These are phyloP conservation scores for Clupea harengus DNA, from an alignment of 2,113 vertebrate species.

Conservation along the genomic window DNA sequence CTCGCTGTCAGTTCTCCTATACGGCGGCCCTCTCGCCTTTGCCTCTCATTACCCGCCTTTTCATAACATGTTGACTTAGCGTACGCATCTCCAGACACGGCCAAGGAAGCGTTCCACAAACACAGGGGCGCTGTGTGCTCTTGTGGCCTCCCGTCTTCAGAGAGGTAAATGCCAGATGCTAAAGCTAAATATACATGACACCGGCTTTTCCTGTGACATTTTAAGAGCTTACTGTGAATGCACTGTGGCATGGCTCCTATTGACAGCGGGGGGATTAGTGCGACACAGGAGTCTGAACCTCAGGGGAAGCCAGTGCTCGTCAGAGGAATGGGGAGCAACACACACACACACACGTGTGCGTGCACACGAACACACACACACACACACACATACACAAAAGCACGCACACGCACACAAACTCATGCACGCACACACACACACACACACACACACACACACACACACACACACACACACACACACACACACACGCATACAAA, in stretches of 20 bases:
- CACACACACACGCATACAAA: neutral
- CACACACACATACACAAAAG: neutral
- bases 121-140: constrained; percentile 6
- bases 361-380: neutral
- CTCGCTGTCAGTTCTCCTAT: neutral
- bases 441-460: neutral
- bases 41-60: neutral
- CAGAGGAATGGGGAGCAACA: neutral
- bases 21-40: neutral
- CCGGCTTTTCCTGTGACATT: constrained; percentile 52
- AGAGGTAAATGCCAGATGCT: constrained; percentile 46
- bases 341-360: constrained; percentile 10
- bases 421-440: neutral
- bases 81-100: neutral
- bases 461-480: neutral
- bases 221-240: constrained; percentile 50
- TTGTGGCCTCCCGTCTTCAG: constrained; percentile 21
- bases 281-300: constrained; percentile 68
- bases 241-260: constrained; percentile 40
- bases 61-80: neutral
- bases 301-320: constrained; percentile 58
- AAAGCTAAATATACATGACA: constrained; percentile 52
- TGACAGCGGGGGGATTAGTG: constrained; percentile 66
- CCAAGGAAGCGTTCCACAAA: neutral
- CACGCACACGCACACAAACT: neutral